Evolutionary conservation across 1,140 invertebrate species (phyloP), one percentile per base, ranked within the genome.

Genomic region (Zaprionus kolodkinae): DNA sequence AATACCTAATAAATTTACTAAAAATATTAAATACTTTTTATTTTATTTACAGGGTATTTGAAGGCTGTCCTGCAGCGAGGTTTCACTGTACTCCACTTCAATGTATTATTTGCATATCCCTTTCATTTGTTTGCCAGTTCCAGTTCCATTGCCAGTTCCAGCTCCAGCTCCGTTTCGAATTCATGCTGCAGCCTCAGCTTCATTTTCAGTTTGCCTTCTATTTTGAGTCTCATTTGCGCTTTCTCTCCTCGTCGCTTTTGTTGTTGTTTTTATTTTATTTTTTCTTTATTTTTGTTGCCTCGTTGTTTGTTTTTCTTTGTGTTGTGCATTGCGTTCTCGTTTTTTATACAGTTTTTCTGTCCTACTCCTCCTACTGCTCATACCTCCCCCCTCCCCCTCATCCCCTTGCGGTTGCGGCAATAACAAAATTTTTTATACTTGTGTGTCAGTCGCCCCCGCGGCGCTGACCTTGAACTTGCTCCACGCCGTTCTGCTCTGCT

Each of bases 391-490:
- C n/a, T n/a, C 40, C 40, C 2, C n/a, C 40, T 15, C n/a, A 6
- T 43, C 40, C 40, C n/a, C 27, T 71, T 43, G 62, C 21, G 61
- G 60, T 43, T 61, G 64, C 38, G 25, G 55, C 71, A 17, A 70
- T 48, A 79, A 79, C 77, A 68, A 68, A 79, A 43, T 7, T 74
- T 50, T 60, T 38, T 54, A 60, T 60, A 13, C 27, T 60, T 25
- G 43, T 70, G 52, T 74, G 45, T 69, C 55, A 64, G 71, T 54
- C 30, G 45, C 21, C 59, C 72, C 72, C 52, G 65, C 54, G 56
- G 73, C 62, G 56, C 25, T 65, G 76, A 56, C 80, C 80, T 83
- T 83, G 76, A 83, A 83, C 76, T 83, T 83, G 76, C 72, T 48
- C n/a, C 21, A 15, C 12, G 25, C 30, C 10, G 30, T n/a, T 40